Conservation (phyloP, 2,797 vertebrate genomes). For the Mormyrops boulengeri region DNA sequence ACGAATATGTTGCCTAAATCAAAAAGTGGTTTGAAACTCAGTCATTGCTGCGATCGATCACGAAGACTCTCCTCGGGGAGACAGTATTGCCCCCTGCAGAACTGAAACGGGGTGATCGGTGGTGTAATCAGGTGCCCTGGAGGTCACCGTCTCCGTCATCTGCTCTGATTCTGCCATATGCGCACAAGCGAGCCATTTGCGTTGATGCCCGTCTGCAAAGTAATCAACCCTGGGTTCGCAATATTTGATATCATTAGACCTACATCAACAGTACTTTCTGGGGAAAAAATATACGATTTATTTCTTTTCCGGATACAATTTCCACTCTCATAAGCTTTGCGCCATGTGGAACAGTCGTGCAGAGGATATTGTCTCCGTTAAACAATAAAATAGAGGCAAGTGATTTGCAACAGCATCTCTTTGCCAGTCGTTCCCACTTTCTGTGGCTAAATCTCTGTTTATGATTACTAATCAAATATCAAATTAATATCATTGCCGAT, state of each 20-base stretch:
- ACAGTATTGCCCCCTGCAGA: neutral
- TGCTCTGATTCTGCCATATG: neutral
- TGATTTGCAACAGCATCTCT: constrained; percentile 48
- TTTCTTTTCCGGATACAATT: neutral
- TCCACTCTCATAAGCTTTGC: neutral
- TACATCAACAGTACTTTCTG: neutral
- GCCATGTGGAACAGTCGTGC: neutral
- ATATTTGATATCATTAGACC: neutral
- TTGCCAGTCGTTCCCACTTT: constrained; percentile 32
- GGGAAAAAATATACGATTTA: neutral
- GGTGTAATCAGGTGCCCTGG: neutral
- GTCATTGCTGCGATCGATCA: neutral
- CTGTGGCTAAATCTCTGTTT: constrained; percentile 39
- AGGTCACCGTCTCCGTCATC: neutral
- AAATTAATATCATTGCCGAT: constrained; percentile 17
- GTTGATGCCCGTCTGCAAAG: neutral
- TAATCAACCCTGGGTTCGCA: neutral
- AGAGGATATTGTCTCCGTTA: neutral
- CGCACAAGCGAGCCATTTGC: neutral
- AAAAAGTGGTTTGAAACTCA: neutral
- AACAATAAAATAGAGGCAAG: constrained; percentile 52
- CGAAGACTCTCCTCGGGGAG: neutral
- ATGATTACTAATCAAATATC: constrained; percentile 36
- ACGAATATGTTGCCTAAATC: neutral
- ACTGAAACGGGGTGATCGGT: neutral